Base-by-base conservation (phyloP, 2,113 vertebrate species). In the Oreochromis spilurus region DNA sequence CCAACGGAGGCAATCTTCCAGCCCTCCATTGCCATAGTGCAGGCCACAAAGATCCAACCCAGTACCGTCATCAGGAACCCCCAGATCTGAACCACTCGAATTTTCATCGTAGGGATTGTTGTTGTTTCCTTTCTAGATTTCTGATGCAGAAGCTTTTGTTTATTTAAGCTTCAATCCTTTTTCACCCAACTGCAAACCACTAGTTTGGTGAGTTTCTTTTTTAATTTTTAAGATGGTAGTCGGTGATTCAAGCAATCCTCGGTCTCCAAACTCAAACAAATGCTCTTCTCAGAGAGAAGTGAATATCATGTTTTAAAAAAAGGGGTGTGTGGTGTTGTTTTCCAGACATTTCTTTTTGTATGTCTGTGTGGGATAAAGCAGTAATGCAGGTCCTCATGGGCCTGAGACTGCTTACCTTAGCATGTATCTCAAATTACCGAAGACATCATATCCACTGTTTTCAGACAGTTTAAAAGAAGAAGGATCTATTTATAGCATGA, bases 1-100 rank as follows among this genome's bases (percentile, higher is more conserved):
- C 98, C 98, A 60, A 98, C 97, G 72, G 97, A 89, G 24, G 96
- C 95, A 90, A 98, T 97, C 86, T 98, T 99, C 98, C 98, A 99
- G 92, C 98, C 97, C 77, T 99, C 98, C 93, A 98, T 98, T 94
- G 98, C 98, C 95, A 99, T 95, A 24, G 98, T 97, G 89, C 98
- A 98, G 40, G 97, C 97, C 34, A 97, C 95, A 6, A 98, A 97
- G 89, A 98, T 97, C 98, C 98, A 99, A 55, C 98, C 98, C 2
- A 97, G 91, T 50, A 97, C 90, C 1, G 96, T 95, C 90, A 98
- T 95, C 84, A 98, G 90, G 94, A 99, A 98, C 4, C 97, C 98
- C 93, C 97, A 96, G 87, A 99, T 97, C 96, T 99, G 96, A 70
- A 96, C 92, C 50, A 93, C 95, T 16, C 96, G 93, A 81, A 95